Evolutionary conservation across 1,140 invertebrate species (phyloP).

Genomic region (Prorops nasuta): DNA sequence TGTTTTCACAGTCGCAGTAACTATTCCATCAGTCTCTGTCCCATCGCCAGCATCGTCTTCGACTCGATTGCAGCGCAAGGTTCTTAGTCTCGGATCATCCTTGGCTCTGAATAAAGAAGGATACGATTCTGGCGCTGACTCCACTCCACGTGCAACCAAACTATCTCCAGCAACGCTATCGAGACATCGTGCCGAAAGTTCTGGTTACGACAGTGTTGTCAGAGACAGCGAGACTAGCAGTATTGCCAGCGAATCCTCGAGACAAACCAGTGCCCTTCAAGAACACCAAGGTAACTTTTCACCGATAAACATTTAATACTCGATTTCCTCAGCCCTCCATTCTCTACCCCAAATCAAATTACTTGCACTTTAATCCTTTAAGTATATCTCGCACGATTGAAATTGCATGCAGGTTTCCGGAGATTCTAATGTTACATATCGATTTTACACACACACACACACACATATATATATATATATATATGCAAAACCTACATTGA

Average conservation of each 20-base stretch:
- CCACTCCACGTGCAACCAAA: conserved; percentile 74
- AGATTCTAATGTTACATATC: too few relatives aligned
- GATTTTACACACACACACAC: too few relatives aligned
- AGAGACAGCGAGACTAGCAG: conserved; percentile 83
- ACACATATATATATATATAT: too few relatives aligned
- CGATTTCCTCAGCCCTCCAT: background rate
- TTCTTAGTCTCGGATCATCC: conserved; percentile 61
- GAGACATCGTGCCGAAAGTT: conserved; percentile 71
- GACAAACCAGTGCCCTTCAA: conserved; percentile 65
- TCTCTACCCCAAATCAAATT: too few relatives aligned
- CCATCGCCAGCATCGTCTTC: conserved; percentile 57
- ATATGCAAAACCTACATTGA: too few relatives aligned
- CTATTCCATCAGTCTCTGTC: too few relatives aligned
- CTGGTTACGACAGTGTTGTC: conserved; percentile 85
- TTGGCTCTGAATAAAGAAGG: conserved; percentile 64
- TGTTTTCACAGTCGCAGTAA: too few relatives aligned
- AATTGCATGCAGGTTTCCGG: too few relatives aligned
- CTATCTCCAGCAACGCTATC: conserved; percentile 72
- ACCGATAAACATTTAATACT: background rate
- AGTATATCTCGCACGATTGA: too few relatives aligned
- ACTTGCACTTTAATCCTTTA: too few relatives aligned
- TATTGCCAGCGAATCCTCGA: conserved; percentile 72
- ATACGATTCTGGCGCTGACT: conserved; percentile 79
- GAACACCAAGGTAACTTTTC: conserved; percentile 54
- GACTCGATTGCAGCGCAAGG: conserved; percentile 57